These are phyloP conservation scores for Oryctes rhinoceros DNA, from an alignment of 1,140 invertebrate genomes.

Conservation along the genomic window DNA sequence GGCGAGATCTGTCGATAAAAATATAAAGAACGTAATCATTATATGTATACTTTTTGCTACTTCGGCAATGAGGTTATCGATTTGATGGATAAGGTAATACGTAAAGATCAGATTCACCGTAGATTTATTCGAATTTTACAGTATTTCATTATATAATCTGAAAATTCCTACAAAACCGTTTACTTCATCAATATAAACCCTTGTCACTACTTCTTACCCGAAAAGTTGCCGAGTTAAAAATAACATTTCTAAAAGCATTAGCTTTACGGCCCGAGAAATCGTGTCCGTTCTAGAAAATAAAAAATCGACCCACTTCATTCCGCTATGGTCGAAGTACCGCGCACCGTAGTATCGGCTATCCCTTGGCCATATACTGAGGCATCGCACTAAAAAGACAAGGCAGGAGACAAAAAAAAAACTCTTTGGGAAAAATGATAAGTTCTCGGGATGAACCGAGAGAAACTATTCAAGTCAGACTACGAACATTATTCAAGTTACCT, in stretches of 20 bases:
- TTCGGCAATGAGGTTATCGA: not conserved
- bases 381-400: not conserved
- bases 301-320: not conserved
- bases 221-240: not conserved
- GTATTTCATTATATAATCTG: too few species aligned
- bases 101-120: too few species aligned
- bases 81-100: too few species aligned
- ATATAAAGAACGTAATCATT: too few species aligned
- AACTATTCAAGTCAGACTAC: not conserved
- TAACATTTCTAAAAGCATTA: not conserved
- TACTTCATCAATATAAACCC: too few species aligned
- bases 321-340: not conserved
- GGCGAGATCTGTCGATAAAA: too few species aligned
- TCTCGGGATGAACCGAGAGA: not conserved
- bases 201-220: too few species aligned
- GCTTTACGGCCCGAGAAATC: not conserved
- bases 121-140: too few species aligned
- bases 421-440: not conserved
- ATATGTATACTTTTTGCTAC: too few species aligned
- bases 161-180: too few species aligned
- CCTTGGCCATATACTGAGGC: not conserved
- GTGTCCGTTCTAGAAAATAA: not conserved
- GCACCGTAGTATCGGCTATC: not conserved
- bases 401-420: not conserved
- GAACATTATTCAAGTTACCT: constrained; percentile 19